phyloP scores from a whole-genome alignment of 2,113 vertebrate species.

The Picathartes gymnocephalus region DNA sequence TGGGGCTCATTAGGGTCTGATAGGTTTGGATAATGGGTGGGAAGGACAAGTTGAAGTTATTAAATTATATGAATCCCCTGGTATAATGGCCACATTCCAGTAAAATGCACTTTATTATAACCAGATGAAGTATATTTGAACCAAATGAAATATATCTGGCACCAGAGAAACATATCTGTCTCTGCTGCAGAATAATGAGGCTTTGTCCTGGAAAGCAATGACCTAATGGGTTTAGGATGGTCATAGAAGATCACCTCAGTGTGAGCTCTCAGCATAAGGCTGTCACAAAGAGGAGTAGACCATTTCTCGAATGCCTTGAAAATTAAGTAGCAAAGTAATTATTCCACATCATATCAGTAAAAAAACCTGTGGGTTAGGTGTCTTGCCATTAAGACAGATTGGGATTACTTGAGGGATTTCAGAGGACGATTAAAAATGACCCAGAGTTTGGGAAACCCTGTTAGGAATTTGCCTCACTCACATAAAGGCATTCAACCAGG shows the following conservation, averaged over 20 bases:
- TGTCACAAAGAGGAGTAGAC: background rate
- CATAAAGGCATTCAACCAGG: background rate
- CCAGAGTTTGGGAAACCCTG: background rate
- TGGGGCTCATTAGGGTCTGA: conserved; percentile 22
- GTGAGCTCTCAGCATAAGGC: background rate
- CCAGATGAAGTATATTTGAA: conserved; percentile 44
- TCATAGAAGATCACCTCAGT: background rate
- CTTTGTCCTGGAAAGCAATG: conserved; percentile 6
- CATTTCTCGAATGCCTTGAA: background rate
- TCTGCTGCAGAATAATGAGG: conserved; percentile 17
- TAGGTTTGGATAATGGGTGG: conserved; percentile 10
- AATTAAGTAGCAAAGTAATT: background rate
- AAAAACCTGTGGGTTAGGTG: background rate
- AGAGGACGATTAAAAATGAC: background rate
- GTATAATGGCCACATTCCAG: conserved; percentile 32
- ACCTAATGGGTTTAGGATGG: conserved; percentile 2
- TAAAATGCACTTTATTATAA: conserved; percentile 46
- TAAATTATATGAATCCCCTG: conserved; percentile 33
- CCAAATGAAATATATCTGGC: conserved; percentile 38
- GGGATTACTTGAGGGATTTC: background rate
- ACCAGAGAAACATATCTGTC: background rate
- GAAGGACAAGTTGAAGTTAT: conserved; percentile 36
- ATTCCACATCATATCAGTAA: background rate
- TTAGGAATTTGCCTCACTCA: background rate
- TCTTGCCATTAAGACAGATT: background rate